Base-by-base conservation (phyloP, 2,797 vertebrate genomes). In the Synanceia verrucosa region DNA sequence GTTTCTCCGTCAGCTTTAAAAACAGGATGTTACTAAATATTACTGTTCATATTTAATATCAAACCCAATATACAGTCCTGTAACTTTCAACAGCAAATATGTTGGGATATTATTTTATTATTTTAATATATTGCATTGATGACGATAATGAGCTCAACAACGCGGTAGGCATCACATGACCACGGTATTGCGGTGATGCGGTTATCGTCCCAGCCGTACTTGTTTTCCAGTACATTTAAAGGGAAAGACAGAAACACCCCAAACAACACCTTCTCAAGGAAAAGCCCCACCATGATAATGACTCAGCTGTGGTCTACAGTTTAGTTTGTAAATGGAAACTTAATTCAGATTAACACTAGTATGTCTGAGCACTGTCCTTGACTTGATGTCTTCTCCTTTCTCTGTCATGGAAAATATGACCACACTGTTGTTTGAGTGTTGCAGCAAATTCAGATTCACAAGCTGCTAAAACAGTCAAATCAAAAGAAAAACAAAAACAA, bases 271-370 rank as follows among this genome's bases (percentile, higher is more conserved):
- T 36, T 56, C 51, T 24, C 10, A 37, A 9, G 37, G 28, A 37
- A 53, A 47, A 36, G n/a, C 48, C 14, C 12, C 43, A 6, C 5
- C 3, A 26, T 65, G 19, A 6, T 48, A 41, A 33, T 64, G 23
- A 26, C 11, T 55, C 62, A 48, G 48, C 64, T 62, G 65, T 60
- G 64, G 65, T 51, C 58, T 33, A 8, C 48, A 52, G 47, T 28
- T 70, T 56, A 11, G n/a, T 36, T 28, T 37, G 2, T 37, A 72
- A n/a, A 74, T 63, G n/a, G 46, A 68, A 65, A 80, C 67, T 34
- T 3, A 53, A 70, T 56, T 59, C 16, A 64, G 41, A 9, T 7
- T 3, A 5, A 36, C 9, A 21, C 3, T 9, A n/a, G n/a, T n/a
- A 19, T 28, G 59, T 53, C n/a, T 18, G 36, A 14, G 44, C 33